A percentile compares a stretch with the other conserved stretches of the same genome.
Evolutionary conservation across 2,113 vertebrate genomes (phyloP).

Genomic region (Pandion haliaetus): DNA sequence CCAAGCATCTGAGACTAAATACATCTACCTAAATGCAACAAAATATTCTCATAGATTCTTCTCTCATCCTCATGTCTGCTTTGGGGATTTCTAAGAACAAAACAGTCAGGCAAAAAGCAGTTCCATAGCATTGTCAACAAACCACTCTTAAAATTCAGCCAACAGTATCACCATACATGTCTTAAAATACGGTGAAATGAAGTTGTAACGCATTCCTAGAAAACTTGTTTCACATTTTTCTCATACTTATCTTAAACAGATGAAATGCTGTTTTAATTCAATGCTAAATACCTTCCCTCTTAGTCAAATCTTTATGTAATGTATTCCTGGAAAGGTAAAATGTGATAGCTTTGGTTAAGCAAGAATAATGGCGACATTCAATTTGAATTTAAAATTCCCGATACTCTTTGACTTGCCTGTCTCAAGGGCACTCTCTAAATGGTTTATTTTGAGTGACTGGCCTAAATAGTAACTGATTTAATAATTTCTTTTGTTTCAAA

Average conservation of each 20-base stretch:
- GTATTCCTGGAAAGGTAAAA: neutral
- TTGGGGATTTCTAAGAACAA: neutral
- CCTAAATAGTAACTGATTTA: slow-evolving; percentile 15
- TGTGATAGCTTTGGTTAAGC: neutral
- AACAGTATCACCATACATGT: fast-evolving
- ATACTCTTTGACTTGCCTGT: neutral
- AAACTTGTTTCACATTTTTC: neutral
- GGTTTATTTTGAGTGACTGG: slow-evolving; percentile 26
- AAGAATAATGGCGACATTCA: neutral
- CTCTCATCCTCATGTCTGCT: neutral
- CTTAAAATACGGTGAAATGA: neutral
- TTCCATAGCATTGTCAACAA: neutral
- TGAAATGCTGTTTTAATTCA: neutral
- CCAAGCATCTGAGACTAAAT: neutral
- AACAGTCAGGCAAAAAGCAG: neutral
- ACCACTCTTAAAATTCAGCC: neutral
- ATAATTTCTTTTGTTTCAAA: slow-evolving; percentile 34
- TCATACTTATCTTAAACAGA: neutral
- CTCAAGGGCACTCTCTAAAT: neutral
- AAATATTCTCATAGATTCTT: neutral
- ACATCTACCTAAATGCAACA: neutral
- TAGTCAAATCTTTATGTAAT: neutral
- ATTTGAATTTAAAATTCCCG: neutral
- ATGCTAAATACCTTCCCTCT: neutral
- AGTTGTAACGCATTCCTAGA: neutral